Conservation (phyloP, 1,140 invertebrate species). For the Listronotus oregonensis region DNA sequence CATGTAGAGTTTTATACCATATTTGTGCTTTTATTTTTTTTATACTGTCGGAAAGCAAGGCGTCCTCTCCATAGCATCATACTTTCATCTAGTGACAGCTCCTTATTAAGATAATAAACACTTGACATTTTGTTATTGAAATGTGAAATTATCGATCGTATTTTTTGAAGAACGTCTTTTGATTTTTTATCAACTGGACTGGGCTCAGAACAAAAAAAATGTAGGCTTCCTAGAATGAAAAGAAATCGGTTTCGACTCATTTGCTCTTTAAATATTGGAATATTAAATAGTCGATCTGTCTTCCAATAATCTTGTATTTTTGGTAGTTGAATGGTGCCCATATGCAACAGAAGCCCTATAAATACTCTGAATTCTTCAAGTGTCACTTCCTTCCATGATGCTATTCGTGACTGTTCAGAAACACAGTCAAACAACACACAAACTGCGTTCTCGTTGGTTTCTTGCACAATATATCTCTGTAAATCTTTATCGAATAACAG, state of each 20-base stretch:
- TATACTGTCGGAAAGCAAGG: constrained; percentile 31
- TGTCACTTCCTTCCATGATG: constrained; percentile 35
- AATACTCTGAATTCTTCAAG: constrained; percentile 38
- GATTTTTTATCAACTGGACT: background rate
- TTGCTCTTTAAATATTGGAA: constrained; percentile 30
- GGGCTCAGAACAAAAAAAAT: constrained; percentile 38
- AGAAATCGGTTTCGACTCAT: constrained; percentile 45
- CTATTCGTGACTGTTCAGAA: constrained; percentile 33
- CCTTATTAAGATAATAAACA: constrained; percentile 43
- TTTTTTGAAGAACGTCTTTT: constrained; percentile 27
- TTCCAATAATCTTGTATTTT: constrained; percentile 44
- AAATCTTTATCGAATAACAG: too few species aligned
- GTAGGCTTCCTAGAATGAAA: constrained; percentile 40
- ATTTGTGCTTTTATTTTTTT: constrained; percentile 32
- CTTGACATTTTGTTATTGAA: constrained; percentile 30
- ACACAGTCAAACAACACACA: constrained; percentile 24
- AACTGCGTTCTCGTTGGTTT: constrained; percentile 39
- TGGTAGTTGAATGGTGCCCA: constrained; percentile 34
- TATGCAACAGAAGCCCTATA: constrained; percentile 40
- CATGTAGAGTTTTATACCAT: constrained; percentile 30
- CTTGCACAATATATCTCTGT: constrained; percentile 19
- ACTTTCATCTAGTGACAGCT: constrained; percentile 41
- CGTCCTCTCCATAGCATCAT: constrained; percentile 35
- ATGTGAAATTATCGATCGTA: constrained; percentile 26
- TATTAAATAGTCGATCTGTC: constrained; percentile 34